Evolutionary conservation across 2,113 vertebrate species (phyloP).

Genomic region (Cottus gobio): DNA sequence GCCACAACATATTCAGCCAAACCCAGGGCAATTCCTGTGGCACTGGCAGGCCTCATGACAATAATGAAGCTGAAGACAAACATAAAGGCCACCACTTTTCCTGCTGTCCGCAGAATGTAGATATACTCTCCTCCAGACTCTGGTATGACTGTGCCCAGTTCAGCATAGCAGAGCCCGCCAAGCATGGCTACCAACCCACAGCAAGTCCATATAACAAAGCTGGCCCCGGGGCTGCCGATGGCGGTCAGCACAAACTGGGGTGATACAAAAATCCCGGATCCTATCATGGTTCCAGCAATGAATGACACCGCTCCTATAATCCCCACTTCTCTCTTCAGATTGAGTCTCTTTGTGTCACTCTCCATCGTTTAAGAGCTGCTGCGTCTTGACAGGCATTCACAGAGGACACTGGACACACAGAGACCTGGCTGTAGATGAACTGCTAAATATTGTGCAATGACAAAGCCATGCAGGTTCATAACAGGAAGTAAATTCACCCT

Average conservation of each 20-base stretch:
- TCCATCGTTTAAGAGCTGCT: slow-evolving; percentile 29
- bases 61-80: slow-evolving; percentile 82
- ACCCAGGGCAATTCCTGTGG: slow-evolving; percentile 84
- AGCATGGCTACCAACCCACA: slow-evolving; percentile 85
- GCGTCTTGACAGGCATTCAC: background rate
- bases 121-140: slow-evolving; percentile 89
- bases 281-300: slow-evolving; percentile 88
- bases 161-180: slow-evolving; percentile 87
- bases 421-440: too few species aligned
- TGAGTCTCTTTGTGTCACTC: slow-evolving; percentile 39
- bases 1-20: slow-evolving; percentile 84
- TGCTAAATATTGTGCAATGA: too few species aligned
- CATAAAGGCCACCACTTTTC: slow-evolving; percentile 85
- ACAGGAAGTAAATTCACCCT: too few species aligned
- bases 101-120: slow-evolving; percentile 86
- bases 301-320: slow-evolving; percentile 85
- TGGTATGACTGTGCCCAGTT: slow-evolving; percentile 88
- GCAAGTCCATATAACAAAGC: slow-evolving; percentile 85
- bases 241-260: slow-evolving; percentile 85
- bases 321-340: slow-evolving; percentile 76
- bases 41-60: slow-evolving; percentile 84
- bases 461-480: too few species aligned
- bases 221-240: slow-evolving; percentile 86
- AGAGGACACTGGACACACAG: too few species aligned
- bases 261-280: slow-evolving; percentile 84